Conservation (phyloP, 2,113 vertebrate species). For the Excalfactoria chinensis region DNA sequence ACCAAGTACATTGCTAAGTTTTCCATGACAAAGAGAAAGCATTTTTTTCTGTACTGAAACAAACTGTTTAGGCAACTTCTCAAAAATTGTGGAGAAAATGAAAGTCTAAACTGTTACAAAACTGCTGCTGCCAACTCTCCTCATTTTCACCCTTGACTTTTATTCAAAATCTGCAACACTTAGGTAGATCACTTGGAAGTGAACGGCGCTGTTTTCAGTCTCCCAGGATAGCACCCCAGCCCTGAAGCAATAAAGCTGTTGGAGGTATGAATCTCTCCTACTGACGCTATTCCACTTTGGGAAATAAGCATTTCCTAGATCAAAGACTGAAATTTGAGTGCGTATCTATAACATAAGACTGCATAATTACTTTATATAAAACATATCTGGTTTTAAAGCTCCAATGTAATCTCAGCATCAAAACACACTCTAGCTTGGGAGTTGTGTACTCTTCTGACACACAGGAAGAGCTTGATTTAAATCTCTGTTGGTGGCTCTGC, state of each 20-base stretch:
- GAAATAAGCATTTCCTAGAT: slow-evolving; percentile 42
- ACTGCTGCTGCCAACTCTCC: neutral
- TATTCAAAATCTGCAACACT: neutral
- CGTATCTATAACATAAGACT: neutral
- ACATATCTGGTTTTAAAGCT: slow-evolving; percentile 29
- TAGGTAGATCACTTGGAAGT: neutral
- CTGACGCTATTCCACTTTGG: slow-evolving; percentile 13
- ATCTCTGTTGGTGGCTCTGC: neutral
- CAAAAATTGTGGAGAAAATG: neutral
- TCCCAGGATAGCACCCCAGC: slow-evolving; percentile 21
- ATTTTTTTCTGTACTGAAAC: neutral
- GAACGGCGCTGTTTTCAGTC: slow-evolving; percentile 1
- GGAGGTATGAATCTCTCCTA: slow-evolving; percentile 22
- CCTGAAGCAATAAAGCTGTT: slow-evolving; percentile 5
- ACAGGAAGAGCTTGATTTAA: slow-evolving; percentile 25
- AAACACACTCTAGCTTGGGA: slow-evolving; percentile 12
- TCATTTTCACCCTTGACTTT: neutral
- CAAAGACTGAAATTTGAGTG: slow-evolving; percentile 33
- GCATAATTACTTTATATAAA: slow-evolving; percentile 49
- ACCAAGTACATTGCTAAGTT: neutral
- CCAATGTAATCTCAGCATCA: slow-evolving; percentile 24
- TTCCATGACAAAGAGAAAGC: neutral
- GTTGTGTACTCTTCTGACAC: slow-evolving; percentile 4
- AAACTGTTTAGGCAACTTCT: neutral
- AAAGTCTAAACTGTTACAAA: neutral